A percentile compares a stretch with the other conserved stretches of the same genome.
Conservation (phyloP, 2,888 invertebrate genomes). For the Blastobasis adustella region DNA sequence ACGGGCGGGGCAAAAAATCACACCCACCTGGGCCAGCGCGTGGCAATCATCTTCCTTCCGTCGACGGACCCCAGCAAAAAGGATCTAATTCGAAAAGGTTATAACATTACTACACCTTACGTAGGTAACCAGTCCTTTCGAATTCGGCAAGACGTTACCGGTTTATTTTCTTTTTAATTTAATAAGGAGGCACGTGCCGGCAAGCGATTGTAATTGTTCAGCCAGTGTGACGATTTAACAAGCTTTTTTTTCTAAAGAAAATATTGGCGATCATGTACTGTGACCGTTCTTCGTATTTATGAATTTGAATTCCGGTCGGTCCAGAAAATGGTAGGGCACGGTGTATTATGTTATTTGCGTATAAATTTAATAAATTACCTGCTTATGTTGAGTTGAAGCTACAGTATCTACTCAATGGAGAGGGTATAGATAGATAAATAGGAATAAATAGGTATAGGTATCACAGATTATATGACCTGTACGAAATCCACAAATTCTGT, state of each 20-base stretch:
- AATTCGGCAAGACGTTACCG: slow-evolving; percentile 26
- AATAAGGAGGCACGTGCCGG: slow-evolving; percentile 62
- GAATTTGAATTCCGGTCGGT: slow-evolving; percentile 1
- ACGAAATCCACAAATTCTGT: no score
- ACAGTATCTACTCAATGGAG: no score
- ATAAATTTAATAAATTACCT: no score
- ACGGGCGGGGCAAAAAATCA: slow-evolving; percentile 48
- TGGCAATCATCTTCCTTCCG: slow-evolving; percentile 49
- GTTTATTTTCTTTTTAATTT: slow-evolving; percentile 66
- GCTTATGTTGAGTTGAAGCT: no score
- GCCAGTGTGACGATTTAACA: slow-evolving; percentile 39
- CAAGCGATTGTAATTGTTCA: slow-evolving; percentile 42
- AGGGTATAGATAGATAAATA: no score
- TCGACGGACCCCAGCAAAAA: slow-evolving; percentile 36
- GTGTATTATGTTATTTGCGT: no score
- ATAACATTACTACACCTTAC: slow-evolving; percentile 10
- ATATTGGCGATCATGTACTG: slow-evolving; percentile 12
- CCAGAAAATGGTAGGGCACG: no score
- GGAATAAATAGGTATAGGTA: no score
- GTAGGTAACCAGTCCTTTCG: slow-evolving; percentile 7
- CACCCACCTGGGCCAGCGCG: slow-evolving; percentile 52
- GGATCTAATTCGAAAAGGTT: slow-evolving; percentile 21
- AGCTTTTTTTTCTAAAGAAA: slow-evolving; percentile 17
- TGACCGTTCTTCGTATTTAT: background rate
- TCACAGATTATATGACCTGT: no score